phyloP scores from a whole-genome alignment of 2,797 vertebrate species.

The Morelia viridis region DNA sequence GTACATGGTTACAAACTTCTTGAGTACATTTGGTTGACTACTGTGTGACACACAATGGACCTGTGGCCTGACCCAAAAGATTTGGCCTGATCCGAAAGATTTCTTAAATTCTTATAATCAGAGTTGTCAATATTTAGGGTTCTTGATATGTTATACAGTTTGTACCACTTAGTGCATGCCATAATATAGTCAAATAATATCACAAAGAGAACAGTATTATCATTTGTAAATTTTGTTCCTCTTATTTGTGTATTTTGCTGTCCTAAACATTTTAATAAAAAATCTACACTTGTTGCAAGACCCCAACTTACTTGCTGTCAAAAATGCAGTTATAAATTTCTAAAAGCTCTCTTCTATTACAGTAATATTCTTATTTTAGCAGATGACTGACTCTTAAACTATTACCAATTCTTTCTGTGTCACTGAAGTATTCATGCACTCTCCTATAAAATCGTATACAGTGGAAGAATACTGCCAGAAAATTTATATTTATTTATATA shows the following conservation, averaged over 20 bases:
- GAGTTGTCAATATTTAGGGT: neutral
- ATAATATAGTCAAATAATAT: neutral
- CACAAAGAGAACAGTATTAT: neutral
- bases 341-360: neutral
- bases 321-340: neutral
- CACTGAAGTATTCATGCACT: neutral
- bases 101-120: neutral
- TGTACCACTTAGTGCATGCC: neutral
- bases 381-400: neutral
- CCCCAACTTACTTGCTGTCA: neutral
- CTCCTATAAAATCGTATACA: neutral
- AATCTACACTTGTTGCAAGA: neutral
- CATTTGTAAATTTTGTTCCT: neutral
- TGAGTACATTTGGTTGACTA: neutral
- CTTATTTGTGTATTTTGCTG: neutral
- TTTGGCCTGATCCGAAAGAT: neutral
- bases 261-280: neutral
- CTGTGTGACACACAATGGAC: neutral
- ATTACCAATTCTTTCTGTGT: neutral
- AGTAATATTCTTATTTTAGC: neutral
- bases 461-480: too few species aligned
- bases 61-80: neutral
- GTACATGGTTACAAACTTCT: neutral
- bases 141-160: neutral
- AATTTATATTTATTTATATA: too few species aligned